Percentiles rank a stretch among this genome's conserved stretches.
These are phyloP conservation scores for Cyphomyrus plagiostoma DNA, from an alignment of 2,113 vertebrate species.

Conservation along the genomic window DNA sequence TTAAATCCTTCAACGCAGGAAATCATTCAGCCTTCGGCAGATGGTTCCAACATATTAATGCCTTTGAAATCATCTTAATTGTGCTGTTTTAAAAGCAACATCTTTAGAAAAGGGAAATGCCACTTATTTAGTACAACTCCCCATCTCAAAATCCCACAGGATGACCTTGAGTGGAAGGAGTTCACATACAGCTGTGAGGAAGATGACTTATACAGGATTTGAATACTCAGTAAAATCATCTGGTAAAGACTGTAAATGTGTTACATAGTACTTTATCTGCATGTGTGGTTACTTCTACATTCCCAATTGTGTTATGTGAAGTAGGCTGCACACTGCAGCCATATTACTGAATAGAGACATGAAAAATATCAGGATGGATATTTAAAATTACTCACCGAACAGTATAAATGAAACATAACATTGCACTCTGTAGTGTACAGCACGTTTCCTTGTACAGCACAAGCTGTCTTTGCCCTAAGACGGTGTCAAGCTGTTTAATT, in stretches of 20 bases:
- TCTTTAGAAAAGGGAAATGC: neutral
- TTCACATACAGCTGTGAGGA: neutral
- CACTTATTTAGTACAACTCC: neutral
- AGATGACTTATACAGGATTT: neutral
- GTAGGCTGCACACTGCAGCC: neutral
- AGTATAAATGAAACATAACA: neutral
- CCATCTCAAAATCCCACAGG: neutral
- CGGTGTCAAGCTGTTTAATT: neutral
- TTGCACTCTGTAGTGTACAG: neutral
- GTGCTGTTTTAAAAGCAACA: neutral
- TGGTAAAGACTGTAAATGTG: neutral
- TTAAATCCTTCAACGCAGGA: neutral
- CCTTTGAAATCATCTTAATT: neutral
- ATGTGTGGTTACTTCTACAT: neutral
- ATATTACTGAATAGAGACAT: neutral
- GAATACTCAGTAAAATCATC: neutral
- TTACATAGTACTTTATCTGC: neutral
- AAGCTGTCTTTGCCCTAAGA: neutral
- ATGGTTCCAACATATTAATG: neutral
- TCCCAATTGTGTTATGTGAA: neutral
- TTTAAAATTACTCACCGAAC: neutral
- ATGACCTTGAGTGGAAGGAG: neutral
- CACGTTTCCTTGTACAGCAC: neutral
- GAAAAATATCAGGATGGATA: neutral
- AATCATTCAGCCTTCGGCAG: neutral